Base-by-base conservation (phyloP, 2,888 invertebrate species). In the Watsonalla binaria region DNA sequence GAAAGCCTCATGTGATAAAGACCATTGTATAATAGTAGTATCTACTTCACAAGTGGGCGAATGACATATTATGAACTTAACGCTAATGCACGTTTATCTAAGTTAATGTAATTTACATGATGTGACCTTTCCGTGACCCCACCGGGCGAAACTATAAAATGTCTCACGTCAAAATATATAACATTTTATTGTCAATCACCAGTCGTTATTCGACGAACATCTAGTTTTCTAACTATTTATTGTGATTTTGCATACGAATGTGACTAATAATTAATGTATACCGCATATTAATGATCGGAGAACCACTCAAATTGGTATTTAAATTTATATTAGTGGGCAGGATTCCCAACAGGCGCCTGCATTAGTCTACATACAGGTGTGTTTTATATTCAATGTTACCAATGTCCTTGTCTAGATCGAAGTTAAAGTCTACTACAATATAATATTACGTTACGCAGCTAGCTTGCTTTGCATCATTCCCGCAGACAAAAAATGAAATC, bases 71-170 rank as follows among this genome's bases (percentile, higher is more conserved):
- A 61, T 56, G 59, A 56, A 46, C 54, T 59, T 59, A 61, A 58
- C 59, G 64, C 69, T 69, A 76, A 75, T 62, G 65, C 69, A 67
- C 55, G 45, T 63, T 73, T 80, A 81, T 80, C 82, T 81, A 68
- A 75, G 80, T 70, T 75, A 66, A 68, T 70, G 72, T 66, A 74
- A 42, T 78, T 78, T 68, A 68, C 61, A 61, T 65, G 66, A 69
- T 75, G 74, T 78, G 74, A 63, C 65, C 76, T 70, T 64, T 49
- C 51, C 42, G 48, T 53, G 57, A 61, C 62, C 63, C 54, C 52
- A 47, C 14, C 34, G 54, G 51, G 51, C 51, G 35, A 47, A 14
- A 13, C 50, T 45, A 52, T 45, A 46, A 66, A 69, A 70, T 64
- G 62, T 69, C 68, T 65, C 54, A 58, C 54, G 59, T 67, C 68